Percentiles rank a stretch among this genome's conserved stretches.
Evolutionary conservation across 2,797 vertebrate species (phyloP).

Genomic region (Cossypha heuglini): DNA sequence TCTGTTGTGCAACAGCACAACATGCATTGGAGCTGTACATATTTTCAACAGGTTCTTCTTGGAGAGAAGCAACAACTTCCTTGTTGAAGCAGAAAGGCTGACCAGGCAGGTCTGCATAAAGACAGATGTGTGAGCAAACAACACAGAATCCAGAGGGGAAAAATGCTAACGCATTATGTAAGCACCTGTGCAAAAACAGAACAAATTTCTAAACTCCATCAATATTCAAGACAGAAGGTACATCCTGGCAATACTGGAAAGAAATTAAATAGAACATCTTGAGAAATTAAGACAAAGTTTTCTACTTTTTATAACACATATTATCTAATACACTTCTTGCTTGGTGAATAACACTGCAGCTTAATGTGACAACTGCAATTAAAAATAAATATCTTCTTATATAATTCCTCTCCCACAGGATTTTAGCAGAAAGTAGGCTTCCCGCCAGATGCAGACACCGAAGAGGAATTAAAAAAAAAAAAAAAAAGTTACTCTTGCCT

Average conservation of each 20-base stretch:
- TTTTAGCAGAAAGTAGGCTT: slow-evolving; percentile 13
- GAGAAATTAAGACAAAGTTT: background rate
- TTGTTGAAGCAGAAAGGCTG: background rate
- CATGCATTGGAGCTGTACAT: background rate
- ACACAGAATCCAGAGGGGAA: background rate
- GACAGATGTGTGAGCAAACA: fast-evolving
- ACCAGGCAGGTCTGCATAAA: background rate
- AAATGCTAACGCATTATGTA: fast-evolving
- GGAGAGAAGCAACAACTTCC: background rate
- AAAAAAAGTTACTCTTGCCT: background rate
- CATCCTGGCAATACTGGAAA: background rate
- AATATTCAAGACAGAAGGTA: background rate
- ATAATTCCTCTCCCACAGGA: slow-evolving; percentile 41
- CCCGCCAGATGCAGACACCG: background rate
- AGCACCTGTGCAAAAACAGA: background rate
- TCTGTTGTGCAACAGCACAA: background rate
- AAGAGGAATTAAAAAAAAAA: background rate
- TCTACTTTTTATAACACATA: background rate
- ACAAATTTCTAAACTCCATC: background rate
- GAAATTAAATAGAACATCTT: background rate
- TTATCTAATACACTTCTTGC: slow-evolving; percentile 12
- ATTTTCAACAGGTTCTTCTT: background rate
- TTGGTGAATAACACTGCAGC: slow-evolving; percentile 51
- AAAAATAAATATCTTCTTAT: slow-evolving; percentile 65
- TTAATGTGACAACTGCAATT: slow-evolving; percentile 60